Percentiles rank a stretch among this genome's conserved stretches.
Conservation (phyloP, 2,797 vertebrate genomes). For the Podarcis siculus region DNA sequence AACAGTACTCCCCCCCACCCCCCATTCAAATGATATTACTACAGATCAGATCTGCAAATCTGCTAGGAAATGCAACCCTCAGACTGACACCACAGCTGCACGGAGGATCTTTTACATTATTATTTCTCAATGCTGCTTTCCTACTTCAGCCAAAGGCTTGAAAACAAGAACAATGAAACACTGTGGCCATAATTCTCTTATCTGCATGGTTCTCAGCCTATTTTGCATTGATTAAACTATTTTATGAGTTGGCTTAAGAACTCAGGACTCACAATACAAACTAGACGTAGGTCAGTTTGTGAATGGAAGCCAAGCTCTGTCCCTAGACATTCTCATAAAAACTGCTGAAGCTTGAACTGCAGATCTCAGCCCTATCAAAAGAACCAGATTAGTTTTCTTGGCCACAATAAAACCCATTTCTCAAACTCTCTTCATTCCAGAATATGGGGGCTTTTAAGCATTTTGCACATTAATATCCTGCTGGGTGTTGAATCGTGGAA, state of each 20-base stretch:
- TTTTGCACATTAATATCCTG: neutral
- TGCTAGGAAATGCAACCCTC: slow-evolving; percentile 8
- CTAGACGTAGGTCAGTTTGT: slow-evolving; percentile 28
- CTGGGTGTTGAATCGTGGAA: neutral
- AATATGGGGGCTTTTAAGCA: slow-evolving; percentile 26
- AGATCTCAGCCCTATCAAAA: slow-evolving; percentile 31
- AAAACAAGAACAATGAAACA: slow-evolving; percentile 20
- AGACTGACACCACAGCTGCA: neutral
- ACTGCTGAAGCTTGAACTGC: slow-evolving; percentile 27
- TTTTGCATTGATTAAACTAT: slow-evolving; percentile 43
- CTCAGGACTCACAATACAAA: slow-evolving; percentile 37
- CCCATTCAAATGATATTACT: slow-evolving; percentile 17
- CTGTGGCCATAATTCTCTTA: slow-evolving; percentile 18
- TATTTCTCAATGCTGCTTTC: slow-evolving; percentile 15
- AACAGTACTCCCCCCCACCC: neutral
- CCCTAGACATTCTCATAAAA: slow-evolving; percentile 32
- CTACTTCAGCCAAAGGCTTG: neutral
- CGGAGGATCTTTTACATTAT: slow-evolving; percentile 26
- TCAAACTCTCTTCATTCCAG: slow-evolving; percentile 1
- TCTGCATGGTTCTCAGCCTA: slow-evolving; percentile 1
- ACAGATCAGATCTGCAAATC: slow-evolving; percentile 18
- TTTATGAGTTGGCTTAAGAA: slow-evolving; percentile 42
- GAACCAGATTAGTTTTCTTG: slow-evolving; percentile 1
- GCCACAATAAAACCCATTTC: slow-evolving; percentile 49
- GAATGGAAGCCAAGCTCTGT: slow-evolving; percentile 27